Percentiles rank a stretch among this genome's conserved stretches.
Conservation (phyloP, 30 jellyfish, hydroid and myxozoan genomes). For the Hydra vulgaris region DNA sequence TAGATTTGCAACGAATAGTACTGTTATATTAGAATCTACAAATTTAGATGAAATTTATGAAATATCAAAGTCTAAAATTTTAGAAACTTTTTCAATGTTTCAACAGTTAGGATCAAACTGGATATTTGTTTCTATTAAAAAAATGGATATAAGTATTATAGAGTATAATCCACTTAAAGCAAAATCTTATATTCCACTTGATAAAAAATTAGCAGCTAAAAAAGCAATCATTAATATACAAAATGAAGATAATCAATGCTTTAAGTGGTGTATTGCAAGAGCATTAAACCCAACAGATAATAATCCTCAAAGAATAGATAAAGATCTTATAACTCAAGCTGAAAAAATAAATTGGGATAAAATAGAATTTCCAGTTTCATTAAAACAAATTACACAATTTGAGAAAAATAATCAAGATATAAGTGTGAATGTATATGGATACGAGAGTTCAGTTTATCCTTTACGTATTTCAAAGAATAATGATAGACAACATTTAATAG, state of each 20-base stretch:
- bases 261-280: constrained; percentile 16
- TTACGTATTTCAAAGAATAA: not conserved
- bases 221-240: constrained; percentile 13
- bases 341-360: constrained; percentile 15
- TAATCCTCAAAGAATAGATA: not conserved
- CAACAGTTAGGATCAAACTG: not conserved
- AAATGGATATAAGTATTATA: not conserved
- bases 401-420: constrained; percentile 32
- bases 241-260: constrained; percentile 1
- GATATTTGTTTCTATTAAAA: not conserved
- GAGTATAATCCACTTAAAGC: not conserved
- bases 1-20: not conserved
- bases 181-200: constrained; percentile 5
- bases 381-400: constrained; percentile 1
- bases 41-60: not conserved
- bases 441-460: not conserved
- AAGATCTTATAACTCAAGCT: not conserved
- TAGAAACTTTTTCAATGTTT: not conserved
- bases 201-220: not conserved
- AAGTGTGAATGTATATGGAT: constrained; percentile 4
- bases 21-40: not conserved
- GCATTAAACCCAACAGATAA: not conserved
- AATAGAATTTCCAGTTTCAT: constrained; percentile 5
- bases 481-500: not conserved
- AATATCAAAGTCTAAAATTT: not conserved